Base-by-base conservation (phyloP, 2,113 vertebrate genomes). In the Entelurus aequoreus region DNA sequence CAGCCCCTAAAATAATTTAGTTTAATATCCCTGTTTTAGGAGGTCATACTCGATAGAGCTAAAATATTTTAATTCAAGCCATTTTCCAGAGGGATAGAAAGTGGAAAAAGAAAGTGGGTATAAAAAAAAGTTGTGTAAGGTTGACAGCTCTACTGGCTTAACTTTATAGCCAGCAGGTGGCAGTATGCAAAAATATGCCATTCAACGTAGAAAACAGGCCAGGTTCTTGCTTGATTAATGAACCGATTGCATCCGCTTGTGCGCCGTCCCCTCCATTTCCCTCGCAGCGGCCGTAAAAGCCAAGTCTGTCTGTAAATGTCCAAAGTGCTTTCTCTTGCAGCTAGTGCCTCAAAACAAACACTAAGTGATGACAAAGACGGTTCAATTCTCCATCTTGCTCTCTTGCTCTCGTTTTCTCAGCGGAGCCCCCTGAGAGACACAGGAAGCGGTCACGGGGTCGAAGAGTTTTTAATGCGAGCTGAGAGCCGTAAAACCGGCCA, bases 321-420 rank as follows among this genome's bases (percentile, higher is more conserved):
- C 69, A 77, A 70, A 81, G 81, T 77, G 76, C 82, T 77, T 75
- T 70, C 77, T 62, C 63, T 57, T 42, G 38, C 66, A 62, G 65
- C 28, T 40, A 46, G 65, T 44, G 61, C 58, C 57, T 53, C 64
- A 75, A 78, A 72, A 72, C 71, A 71, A 69, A 70, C 28, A 60
- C 66, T 73, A 77, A 79, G 71, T 78, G 78, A 78, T 72, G 76
- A 69, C 48, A 1, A 61, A 75, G 74, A 70, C 44, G 35, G 71
- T 51, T 62, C 52, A 75, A 66, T 79, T 78, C 74, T 66, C 69
- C 61, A 69, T 77, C 68, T 61, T 54, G 10, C 70, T 19, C 12
- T 37, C 42, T 28, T 28, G 28, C 28, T 55, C 54, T 74, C 49
- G 8, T 59, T 2, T 60, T 53, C 54, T 65, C 28, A 12, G 50